These are phyloP conservation scores for Heliconius eleuchia DNA, from an alignment of 1,140 invertebrate species.

Conservation along the genomic window DNA sequence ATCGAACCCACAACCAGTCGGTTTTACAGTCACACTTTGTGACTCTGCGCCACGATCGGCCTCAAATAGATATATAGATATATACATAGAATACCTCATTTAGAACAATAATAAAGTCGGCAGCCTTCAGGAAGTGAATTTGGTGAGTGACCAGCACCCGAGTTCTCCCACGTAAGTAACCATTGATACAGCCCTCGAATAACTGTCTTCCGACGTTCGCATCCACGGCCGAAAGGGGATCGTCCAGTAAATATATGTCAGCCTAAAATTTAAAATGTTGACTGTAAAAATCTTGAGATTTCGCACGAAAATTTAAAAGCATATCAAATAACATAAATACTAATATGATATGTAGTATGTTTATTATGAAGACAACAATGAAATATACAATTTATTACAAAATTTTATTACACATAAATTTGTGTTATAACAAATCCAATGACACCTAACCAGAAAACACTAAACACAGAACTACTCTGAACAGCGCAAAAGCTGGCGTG, in stretches of 20 bases:
- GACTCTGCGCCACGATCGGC: too few relatives aligned
- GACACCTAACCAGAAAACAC: constrained; percentile 23
- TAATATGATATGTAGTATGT: too few relatives aligned
- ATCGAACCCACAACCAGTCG: too few relatives aligned
- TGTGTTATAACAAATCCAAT: constrained; percentile 19
- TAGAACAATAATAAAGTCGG: constrained; percentile 89
- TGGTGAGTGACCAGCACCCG: constrained; percentile 92
- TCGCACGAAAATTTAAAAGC: too few relatives aligned
- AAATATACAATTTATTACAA: not conserved
- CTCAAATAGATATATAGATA: too few relatives aligned
- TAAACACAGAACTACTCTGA: not conserved
- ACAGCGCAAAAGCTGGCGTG: not conserved
- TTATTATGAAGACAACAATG: not conserved
- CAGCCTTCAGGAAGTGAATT: constrained; percentile 88
- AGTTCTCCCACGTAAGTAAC: constrained; percentile 83
- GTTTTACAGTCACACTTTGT: too few relatives aligned
- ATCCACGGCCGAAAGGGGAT: constrained; percentile 91
- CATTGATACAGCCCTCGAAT: constrained; percentile 86
- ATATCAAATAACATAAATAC: too few relatives aligned
- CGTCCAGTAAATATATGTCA: constrained; percentile 92
- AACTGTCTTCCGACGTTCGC: constrained; percentile 87
- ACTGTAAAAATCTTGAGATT: too few relatives aligned
- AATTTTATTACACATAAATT: not conserved
- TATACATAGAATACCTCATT: constrained; percentile 81
- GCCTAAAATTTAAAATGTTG: constrained; percentile 73